Evolutionary conservation across 37 sponge, comb jelly and placozoan genomes (phyloP), one percentile per base, ranked within the genome.

Genomic region (Bolinopsis microptera): DNA sequence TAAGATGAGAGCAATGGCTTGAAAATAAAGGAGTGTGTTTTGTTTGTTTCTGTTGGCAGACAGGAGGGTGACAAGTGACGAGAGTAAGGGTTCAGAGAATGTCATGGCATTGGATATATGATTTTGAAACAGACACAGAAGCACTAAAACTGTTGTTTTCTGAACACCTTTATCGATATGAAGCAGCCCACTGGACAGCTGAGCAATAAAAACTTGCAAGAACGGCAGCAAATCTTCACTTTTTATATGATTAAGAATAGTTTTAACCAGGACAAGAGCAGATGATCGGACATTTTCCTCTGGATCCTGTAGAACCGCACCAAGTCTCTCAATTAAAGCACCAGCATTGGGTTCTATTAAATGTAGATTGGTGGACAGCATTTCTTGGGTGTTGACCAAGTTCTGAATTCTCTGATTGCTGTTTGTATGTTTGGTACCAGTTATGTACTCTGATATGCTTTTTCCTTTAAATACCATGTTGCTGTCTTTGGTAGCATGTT

Each of bases 161-260:
- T 86, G 90, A 27, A 86, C 90, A 27, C 61, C 41, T 41, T 86
- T 86, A 25, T 86, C 35, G 26, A 86, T 86, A 27, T 86, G 90
- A 23, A 86, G 90, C 41, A 86, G 8, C 1, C 48, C 90, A 86
- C 90, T 86, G 35, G 90, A 86, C 30, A 86, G 28, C 39, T 86
- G 90, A n/a, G 61, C 35, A 34, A 39, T 26, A 18, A 86, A 86
- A 2, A 86, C 90, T 30, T 86, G n/a, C 1, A 86, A 13, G 26
- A 86, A 86, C 0, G 90, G 90, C 13, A 26, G 22, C 30, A 86
- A 86, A 0, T 86, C 61, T 22, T 39, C 61, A 41, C 90, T 86
- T 41, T 27, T 86, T 16, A 41, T 40, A 0, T 38, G 30, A 5
- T 1, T 26, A 8, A 86, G 18, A 26, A 86, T n/a, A 39, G 41